These are phyloP conservation scores for Xenopus tropicalis DNA, from an alignment of 2,113 vertebrate species.

Conservation along the genomic window DNA sequence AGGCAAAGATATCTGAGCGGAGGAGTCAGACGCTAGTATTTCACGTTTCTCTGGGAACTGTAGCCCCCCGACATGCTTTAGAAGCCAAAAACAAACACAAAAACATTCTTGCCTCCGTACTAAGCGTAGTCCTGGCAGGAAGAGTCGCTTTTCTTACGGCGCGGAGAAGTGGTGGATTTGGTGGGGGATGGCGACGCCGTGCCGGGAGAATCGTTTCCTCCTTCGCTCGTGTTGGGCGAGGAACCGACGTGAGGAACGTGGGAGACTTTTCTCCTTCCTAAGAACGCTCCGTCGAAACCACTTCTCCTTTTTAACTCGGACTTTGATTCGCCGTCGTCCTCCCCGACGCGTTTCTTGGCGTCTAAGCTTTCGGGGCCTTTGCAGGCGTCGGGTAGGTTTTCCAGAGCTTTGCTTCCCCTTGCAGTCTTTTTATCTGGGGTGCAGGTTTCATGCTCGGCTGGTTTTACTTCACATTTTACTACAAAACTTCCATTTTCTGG, in stretches of 20 bases:
- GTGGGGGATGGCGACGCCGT: slow-evolving; percentile 87
- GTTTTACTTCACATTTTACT: slow-evolving; percentile 59
- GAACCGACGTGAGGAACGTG: slow-evolving; percentile 74
- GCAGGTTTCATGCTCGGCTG: slow-evolving; percentile 61
- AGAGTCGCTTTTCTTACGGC: slow-evolving; percentile 79
- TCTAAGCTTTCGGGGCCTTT: slow-evolving; percentile 70
- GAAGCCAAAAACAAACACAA: not conserved
- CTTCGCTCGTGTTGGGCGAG: slow-evolving; percentile 70
- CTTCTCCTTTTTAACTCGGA: slow-evolving; percentile 71
- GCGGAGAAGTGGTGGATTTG: slow-evolving; percentile 80
- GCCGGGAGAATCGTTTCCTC: slow-evolving; percentile 79
- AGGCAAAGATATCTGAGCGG: slow-evolving; percentile 38
- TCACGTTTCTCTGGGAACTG: slow-evolving; percentile 3
- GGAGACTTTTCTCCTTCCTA: slow-evolving; percentile 77
- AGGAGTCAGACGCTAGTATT: slow-evolving; percentile 5
- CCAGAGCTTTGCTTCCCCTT: slow-evolving; percentile 60
- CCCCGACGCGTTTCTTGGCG: slow-evolving; percentile 64
- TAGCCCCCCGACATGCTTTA: slow-evolving; percentile 1
- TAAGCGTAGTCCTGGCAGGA: slow-evolving; percentile 79
- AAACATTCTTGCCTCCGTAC: slow-evolving; percentile 52
- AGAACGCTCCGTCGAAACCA: slow-evolving; percentile 83
- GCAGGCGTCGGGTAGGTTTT: slow-evolving; percentile 60
- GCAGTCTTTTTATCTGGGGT: slow-evolving; percentile 61
- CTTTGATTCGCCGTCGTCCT: slow-evolving; percentile 73
- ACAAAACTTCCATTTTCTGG: slow-evolving; percentile 57